Evolutionary conservation across 2,888 invertebrate species (phyloP).

Genomic region (Linnaemya vulpina): DNA sequence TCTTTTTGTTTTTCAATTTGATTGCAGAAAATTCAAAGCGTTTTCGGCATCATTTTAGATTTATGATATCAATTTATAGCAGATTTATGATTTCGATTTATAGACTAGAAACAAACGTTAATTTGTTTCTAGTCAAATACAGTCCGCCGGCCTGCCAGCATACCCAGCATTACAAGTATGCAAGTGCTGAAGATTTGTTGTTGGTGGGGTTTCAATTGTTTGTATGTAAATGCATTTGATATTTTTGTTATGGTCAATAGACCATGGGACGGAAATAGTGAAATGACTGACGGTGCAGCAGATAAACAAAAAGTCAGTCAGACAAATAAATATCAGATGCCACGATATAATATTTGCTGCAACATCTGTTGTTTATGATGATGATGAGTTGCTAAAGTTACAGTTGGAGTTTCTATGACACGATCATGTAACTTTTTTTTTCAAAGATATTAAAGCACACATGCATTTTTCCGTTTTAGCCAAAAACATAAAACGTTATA

Average conservation of each 20-base stretch:
- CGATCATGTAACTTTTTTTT: slow-evolving; percentile 12
- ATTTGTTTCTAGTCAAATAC: slow-evolving; percentile 32
- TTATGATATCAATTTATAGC: slow-evolving; percentile 61
- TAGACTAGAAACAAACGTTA: too few relatives aligned
- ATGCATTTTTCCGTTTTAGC: slow-evolving; percentile 1
- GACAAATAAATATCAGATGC: slow-evolving; percentile 33
- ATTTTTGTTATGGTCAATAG: slow-evolving; percentile 70
- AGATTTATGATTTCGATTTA: slow-evolving; percentile 55
- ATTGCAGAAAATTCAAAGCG: slow-evolving; percentile 5
- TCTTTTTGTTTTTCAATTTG: slow-evolving; percentile 7
- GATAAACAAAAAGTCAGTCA: slow-evolving; percentile 1
- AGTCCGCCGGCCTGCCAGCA: neutral
- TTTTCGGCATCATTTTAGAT: neutral
- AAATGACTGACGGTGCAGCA: slow-evolving; percentile 35
- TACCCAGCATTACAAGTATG: neutral
- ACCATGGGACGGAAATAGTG: slow-evolving; percentile 70
- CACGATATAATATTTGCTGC: slow-evolving; percentile 26
- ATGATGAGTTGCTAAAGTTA: neutral
- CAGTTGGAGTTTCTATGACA: slow-evolving; percentile 24
- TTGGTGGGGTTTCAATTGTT: slow-evolving; percentile 39
- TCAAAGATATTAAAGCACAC: slow-evolving; percentile 12
- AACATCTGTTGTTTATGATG: neutral
- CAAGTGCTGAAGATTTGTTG: slow-evolving; percentile 20
- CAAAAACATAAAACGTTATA: slow-evolving; percentile 38
- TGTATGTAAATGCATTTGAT: slow-evolving; percentile 54